Conservation (phyloP, 2,797 vertebrate genomes). For the Coregonus ussuriensis region DNA sequence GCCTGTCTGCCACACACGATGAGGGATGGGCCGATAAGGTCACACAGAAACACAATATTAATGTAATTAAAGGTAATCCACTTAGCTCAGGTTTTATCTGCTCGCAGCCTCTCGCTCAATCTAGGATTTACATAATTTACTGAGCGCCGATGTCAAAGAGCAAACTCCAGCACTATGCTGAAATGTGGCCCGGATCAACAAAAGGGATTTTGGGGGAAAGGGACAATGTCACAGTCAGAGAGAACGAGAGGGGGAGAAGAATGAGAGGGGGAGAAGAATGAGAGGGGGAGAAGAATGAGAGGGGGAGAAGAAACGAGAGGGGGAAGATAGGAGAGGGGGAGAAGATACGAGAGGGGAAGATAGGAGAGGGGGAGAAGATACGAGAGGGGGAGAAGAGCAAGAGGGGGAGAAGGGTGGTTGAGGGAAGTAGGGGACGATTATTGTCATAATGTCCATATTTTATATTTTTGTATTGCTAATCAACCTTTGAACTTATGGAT, state of each 20-base stretch:
- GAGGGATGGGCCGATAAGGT: conserved; percentile 24
- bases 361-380: neutral
- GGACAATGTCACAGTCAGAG: neutral
- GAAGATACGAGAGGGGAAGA: too few species aligned
- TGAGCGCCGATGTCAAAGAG: conserved; percentile 23
- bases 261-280: neutral
- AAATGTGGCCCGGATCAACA: conserved; percentile 1
- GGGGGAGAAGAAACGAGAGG: too few species aligned
- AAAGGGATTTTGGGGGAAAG: neutral
- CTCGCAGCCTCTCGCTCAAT: neutral
- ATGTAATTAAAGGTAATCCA: conserved; percentile 34
- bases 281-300: too few species aligned
- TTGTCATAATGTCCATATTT: neutral
- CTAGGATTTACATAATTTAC: conserved; percentile 27
- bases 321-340: too few species aligned
- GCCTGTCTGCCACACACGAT: neutral
- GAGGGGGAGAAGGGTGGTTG: neutral
- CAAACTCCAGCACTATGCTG: neutral
- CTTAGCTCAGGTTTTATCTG: conserved; percentile 18
- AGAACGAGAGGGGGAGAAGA: neutral
- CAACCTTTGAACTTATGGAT: neutral
- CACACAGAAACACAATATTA: conserved; percentile 23
- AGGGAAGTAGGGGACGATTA: neutral
- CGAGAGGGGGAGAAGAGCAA: too few species aligned
- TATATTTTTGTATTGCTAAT: neutral